phyloP scores from a whole-genome alignment of 1,140 invertebrate genomes.

The Orussus abietinus region DNA sequence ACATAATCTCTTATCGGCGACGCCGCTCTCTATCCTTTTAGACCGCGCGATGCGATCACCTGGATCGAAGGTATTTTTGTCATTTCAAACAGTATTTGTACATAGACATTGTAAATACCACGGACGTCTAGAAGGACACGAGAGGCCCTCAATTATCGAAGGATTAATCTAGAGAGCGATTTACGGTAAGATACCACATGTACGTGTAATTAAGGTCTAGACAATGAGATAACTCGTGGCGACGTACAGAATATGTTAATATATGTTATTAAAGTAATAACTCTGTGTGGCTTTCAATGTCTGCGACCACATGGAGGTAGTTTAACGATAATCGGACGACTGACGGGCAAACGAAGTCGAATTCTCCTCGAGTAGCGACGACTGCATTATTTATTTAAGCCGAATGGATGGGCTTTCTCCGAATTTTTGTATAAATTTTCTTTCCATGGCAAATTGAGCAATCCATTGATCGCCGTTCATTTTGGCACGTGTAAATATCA shows the following conservation, averaged over 20 bases:
- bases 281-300: conserved; percentile 34
- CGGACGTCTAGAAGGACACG: conserved; percentile 10
- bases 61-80: conserved; percentile 28
- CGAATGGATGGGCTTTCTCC: no score
- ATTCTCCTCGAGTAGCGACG: no score
- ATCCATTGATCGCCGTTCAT: no score
- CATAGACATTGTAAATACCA: conserved; percentile 36
- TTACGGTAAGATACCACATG: conserved; percentile 29
- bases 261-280: conserved; percentile 31
- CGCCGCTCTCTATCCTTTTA: no score
- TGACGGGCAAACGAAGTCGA: not conserved
- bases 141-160: conserved; percentile 8
- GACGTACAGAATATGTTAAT: conserved; percentile 23
- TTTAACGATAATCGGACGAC: not conserved
- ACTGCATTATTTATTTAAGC: no score
- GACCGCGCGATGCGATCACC: no score
- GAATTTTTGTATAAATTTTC: no score
- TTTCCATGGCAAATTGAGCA: no score
- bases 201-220: conserved; percentile 22
- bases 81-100: conserved; percentile 35
- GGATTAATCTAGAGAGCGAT: conserved; percentile 20
- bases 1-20: no score
- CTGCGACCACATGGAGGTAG: conserved; percentile 28
- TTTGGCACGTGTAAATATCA: no score
- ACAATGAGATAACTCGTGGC: conserved; percentile 16